Evolutionary conservation across 2,888 invertebrate species (phyloP).

Genomic region (Aelia acuminata): DNA sequence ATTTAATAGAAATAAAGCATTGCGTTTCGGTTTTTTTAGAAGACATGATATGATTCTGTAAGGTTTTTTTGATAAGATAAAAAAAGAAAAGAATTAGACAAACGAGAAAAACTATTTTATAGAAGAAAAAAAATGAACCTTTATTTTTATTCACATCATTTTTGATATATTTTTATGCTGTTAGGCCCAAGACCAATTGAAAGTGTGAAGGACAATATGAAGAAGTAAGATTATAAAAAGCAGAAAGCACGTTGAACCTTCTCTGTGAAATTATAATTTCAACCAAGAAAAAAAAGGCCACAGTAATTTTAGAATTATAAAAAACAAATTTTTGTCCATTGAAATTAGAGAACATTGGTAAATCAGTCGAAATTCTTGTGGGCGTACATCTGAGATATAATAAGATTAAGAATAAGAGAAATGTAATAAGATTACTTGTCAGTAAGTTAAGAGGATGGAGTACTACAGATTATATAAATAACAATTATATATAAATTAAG

Average conservation of each 20-base stretch:
- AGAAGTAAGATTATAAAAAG: slow-evolving; percentile 38
- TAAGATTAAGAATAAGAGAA: too few species aligned
- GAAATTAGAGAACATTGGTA: too few species aligned
- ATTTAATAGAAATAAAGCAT: too few species aligned
- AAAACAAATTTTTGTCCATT: too few species aligned
- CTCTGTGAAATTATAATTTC: slow-evolving; percentile 27
- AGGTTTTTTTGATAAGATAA: not conserved
- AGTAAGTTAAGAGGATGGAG: too few species aligned
- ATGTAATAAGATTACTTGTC: too few species aligned
- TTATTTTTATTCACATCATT: not conserved
- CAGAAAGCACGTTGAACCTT: slow-evolving; percentile 28
- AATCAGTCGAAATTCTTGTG: too few species aligned
- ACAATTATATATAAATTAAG: too few species aligned
- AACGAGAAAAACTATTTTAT: not conserved
- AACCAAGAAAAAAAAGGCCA: not conserved
- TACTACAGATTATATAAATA: too few species aligned
- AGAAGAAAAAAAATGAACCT: not conserved
- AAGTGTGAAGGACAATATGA: slow-evolving; percentile 35
- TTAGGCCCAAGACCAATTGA: slow-evolving; percentile 7
- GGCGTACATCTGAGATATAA: too few species aligned
- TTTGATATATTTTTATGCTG: not conserved
- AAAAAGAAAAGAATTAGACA: too few species aligned
- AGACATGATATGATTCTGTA: not conserved
- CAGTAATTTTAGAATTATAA: too few species aligned
- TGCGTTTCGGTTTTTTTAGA: not conserved